phyloP scores from a whole-genome alignment of 2,888 invertebrate species.

The Bhutanitis thaidina region DNA sequence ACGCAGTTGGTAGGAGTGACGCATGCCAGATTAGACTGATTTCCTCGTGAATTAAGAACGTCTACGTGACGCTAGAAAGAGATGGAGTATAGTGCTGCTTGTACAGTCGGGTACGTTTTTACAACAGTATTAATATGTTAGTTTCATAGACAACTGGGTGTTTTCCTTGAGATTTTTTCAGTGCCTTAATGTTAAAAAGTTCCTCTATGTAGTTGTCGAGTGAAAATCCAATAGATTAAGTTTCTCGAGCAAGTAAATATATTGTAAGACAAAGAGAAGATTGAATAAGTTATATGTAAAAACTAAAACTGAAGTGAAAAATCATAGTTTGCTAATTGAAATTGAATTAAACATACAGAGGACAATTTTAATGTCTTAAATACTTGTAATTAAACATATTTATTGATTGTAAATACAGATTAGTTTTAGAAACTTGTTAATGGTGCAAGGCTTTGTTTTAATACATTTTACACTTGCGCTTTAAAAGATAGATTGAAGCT shows the following conservation, averaged over 20 bases:
- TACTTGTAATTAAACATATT: background rate
- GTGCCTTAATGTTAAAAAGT: conserved; percentile 18
- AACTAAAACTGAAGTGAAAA: no score
- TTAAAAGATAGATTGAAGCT: background rate
- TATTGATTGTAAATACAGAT: conserved; percentile 10
- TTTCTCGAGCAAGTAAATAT: no score
- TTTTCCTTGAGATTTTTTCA: conserved; percentile 22
- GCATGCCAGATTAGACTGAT: conserved; percentile 31
- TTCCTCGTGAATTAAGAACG: conserved; percentile 16
- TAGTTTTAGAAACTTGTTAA: background rate
- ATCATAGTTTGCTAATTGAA: no score
- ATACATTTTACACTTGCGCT: background rate
- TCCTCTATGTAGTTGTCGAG: background rate
- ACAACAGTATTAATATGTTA: conserved; percentile 37
- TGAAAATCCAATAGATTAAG: no score
- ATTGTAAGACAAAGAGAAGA: no score
- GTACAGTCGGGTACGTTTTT: conserved; percentile 17
- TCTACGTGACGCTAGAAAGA: conserved; percentile 7
- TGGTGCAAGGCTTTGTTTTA: background rate
- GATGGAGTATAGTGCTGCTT: background rate
- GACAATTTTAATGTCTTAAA: no score
- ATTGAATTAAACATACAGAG: no score
- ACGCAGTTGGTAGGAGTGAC: conserved; percentile 13
- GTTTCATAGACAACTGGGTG: conserved; percentile 22
- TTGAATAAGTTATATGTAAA: no score